Conservation (phyloP, 2,888 invertebrate species). For the Agrenia bidenticulata region DNA sequence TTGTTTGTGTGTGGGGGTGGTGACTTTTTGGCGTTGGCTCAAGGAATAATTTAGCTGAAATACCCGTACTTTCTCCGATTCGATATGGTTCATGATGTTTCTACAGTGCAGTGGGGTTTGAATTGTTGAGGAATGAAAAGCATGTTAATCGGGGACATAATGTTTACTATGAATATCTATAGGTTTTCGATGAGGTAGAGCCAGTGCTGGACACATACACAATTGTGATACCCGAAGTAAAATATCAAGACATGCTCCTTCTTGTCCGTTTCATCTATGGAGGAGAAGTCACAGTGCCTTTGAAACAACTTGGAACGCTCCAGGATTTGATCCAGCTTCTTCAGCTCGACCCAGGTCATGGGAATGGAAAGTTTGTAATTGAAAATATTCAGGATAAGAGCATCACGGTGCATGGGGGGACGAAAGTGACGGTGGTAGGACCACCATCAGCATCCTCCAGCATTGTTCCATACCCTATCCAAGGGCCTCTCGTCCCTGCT, state of each 20-base stretch:
- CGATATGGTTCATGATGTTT: no score
- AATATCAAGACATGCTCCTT: conserved; percentile 50
- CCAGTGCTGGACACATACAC: conserved; percentile 36
- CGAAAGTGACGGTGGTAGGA: conserved; percentile 41
- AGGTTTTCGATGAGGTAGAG: conserved; percentile 51
- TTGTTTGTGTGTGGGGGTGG: no score
- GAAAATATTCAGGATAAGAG: conserved; percentile 52
- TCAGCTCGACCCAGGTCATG: conserved; percentile 51
- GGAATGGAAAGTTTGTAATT: conserved; percentile 52
- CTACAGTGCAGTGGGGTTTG: no score
- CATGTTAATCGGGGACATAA: no score
- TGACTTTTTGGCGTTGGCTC: no score
- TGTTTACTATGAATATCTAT: no score
- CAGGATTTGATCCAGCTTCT: conserved; percentile 52
- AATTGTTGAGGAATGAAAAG: no score
- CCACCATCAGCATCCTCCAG: conserved; percentile 22
- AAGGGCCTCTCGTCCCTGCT: conserved; percentile 4
- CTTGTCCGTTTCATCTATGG: conserved; percentile 52
- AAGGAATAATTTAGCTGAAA: no score
- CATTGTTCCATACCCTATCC: conserved; percentile 5
- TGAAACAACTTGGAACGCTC: conserved; percentile 51
- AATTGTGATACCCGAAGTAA: conserved; percentile 50
- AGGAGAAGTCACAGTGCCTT: conserved; percentile 52
- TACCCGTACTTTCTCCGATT: no score
- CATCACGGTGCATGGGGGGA: conserved; percentile 39